These are phyloP conservation scores for Porites cylindrica DNA, from an alignment of 92 coral and sea anemone genomes.

Conservation along the genomic window DNA sequence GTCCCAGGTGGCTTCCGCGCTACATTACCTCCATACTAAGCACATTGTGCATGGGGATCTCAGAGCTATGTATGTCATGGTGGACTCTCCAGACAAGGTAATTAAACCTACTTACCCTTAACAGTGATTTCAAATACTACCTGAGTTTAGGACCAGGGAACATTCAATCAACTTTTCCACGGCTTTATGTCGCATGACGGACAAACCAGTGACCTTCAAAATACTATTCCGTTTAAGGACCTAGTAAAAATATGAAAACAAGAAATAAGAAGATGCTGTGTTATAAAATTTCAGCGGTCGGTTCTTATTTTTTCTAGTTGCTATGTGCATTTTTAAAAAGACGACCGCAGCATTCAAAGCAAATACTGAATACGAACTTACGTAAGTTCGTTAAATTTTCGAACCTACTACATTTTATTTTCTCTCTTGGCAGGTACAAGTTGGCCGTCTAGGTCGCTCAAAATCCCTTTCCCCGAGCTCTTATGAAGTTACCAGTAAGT, in stretches of 20 bases:
- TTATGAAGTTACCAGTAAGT: constrained; percentile 38
- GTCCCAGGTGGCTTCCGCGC: constrained; percentile 58
- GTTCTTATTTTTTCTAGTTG: too few relatives aligned
- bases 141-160: background rate
- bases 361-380: too few relatives aligned
- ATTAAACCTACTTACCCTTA: background rate
- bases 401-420: background rate
- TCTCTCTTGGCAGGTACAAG: constrained; percentile 38
- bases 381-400: too few relatives aligned
- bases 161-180: too few relatives aligned
- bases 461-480: constrained; percentile 36
- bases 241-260: too few relatives aligned
- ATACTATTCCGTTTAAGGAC: too few relatives aligned
- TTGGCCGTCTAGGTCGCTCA: constrained; percentile 60
- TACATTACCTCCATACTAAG: constrained; percentile 46
- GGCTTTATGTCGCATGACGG: too few relatives aligned
- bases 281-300: too few relatives aligned
- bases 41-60: constrained; percentile 66
- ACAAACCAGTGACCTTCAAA: too few relatives aligned
- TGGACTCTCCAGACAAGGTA: constrained; percentile 23
- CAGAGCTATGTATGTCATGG: constrained; percentile 44
- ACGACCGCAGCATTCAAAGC: too few relatives aligned
- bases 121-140: background rate
- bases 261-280: too few relatives aligned
- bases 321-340: too few relatives aligned